Percentiles rank a stretch among this genome's conserved stretches.
These are phyloP conservation scores for Schizaphis graminum DNA, from an alignment of 2,888 invertebrate genomes.

Conservation along the genomic window DNA sequence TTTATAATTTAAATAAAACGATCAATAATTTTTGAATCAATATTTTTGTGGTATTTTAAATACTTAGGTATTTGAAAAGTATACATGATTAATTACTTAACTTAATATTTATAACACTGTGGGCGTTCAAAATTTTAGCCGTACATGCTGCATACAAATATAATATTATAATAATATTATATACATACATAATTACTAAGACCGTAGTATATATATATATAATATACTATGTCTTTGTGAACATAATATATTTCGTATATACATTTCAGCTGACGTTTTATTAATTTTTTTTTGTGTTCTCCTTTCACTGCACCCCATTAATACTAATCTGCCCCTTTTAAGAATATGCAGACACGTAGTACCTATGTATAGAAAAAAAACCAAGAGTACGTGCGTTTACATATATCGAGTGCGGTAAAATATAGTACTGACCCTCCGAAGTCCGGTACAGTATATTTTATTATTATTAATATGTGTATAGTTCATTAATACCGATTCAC, in stretches of 20 bases:
- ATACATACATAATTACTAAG: not conserved
- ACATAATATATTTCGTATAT: not conserved
- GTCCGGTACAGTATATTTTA: conserved; percentile 33
- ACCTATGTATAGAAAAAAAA: not conserved
- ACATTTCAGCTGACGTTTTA: conserved; percentile 30
- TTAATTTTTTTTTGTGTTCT: conserved; percentile 3
- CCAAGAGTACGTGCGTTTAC: conserved; percentile 40
- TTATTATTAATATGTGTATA: conserved; percentile 18
- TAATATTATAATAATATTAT: not conserved
- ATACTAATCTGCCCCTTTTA: conserved; percentile 19
- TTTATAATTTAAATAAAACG: not conserved
- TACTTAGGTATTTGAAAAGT: not conserved
- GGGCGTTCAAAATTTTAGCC: not conserved
- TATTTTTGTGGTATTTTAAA: not conserved
- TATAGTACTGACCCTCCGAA: conserved; percentile 54
- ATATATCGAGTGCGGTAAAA: conserved; percentile 37
- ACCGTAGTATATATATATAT: not conserved
- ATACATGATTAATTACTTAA: not conserved
- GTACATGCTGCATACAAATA: not conserved
- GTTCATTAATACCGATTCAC: conserved; percentile 63
- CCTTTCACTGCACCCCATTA: conserved; percentile 30
- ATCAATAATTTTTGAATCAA: not conserved
- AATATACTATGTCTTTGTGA: not conserved
- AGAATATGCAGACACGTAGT: not conserved
- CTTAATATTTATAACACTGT: not conserved